A percentile compares a stretch with the other conserved stretches of the same genome.
Conservation (phyloP, 2,113 vertebrate species). For the Numenius arquata region DNA sequence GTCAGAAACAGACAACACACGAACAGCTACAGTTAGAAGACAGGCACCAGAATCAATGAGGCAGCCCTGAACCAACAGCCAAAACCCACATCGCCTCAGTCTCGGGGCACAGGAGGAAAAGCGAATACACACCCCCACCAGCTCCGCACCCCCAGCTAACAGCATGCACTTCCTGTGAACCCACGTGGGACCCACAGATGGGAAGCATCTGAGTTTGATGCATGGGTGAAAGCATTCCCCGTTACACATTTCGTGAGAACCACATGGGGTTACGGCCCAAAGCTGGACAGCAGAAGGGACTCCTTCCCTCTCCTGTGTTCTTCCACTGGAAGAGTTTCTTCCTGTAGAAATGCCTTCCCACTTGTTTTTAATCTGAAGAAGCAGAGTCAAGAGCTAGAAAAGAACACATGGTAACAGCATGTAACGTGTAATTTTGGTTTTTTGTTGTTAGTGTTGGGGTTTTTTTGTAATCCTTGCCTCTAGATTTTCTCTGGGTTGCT, state of each 20-base stretch:
- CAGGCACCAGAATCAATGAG: neutral
- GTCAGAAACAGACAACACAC: neutral
- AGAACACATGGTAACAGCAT: neutral
- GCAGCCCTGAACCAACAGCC: neutral
- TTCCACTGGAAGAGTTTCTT: neutral
- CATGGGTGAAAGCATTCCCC: neutral
- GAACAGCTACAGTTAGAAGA: neutral
- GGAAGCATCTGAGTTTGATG: neutral
- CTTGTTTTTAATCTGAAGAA: neutral
- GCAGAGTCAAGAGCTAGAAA: neutral
- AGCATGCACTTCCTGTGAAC: neutral
- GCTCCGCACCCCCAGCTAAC: neutral
- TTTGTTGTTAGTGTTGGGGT: neutral
- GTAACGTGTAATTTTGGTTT: neutral
- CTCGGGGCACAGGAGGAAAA: neutral
- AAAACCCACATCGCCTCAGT: accelerated
- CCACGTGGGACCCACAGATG: accelerated
- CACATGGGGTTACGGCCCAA: neutral
- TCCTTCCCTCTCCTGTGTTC: neutral
- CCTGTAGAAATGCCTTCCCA: neutral
- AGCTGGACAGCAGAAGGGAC: neutral
- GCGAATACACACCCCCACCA: neutral
- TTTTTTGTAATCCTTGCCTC: neutral
- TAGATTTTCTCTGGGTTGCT: conserved; percentile 90
- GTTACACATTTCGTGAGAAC: neutral